A percentile compares a stretch with the other conserved stretches of the same genome.
Evolutionary conservation across 2,888 invertebrate genomes (phyloP).

Genomic region (Drosophila mulleri): DNA sequence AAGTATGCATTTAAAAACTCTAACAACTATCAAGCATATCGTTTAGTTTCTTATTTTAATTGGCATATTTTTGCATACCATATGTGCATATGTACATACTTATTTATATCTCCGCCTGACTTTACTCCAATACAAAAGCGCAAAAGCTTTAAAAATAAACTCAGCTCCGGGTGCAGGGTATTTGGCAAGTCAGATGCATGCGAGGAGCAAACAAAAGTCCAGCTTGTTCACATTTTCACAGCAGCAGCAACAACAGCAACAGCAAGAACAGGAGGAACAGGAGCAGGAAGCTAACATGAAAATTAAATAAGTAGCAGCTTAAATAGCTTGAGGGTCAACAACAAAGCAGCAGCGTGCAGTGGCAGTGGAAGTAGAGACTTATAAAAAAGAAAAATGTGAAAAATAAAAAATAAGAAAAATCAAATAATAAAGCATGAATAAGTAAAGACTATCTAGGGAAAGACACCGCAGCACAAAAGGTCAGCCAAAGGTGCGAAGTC

Average conservation of each 20-base stretch:
- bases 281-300: constrained; percentile 60
- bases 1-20: too few relatives aligned
- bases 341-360: constrained; percentile 31
- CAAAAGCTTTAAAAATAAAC: not conserved
- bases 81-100: not conserved
- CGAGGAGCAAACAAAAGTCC: not conserved
- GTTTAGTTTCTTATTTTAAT: too few relatives aligned
- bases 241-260: not conserved
- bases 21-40: too few relatives aligned
- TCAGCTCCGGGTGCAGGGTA: not conserved
- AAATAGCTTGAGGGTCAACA: constrained; percentile 64
- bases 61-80: not conserved
- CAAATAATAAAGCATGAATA: constrained; percentile 58
- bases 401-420: constrained; percentile 17
- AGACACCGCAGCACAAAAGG: constrained; percentile 37
- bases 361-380: not conserved
- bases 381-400: not conserved
- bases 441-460: constrained; percentile 28
- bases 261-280: constrained; percentile 15
- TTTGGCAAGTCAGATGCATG: constrained; percentile 4
- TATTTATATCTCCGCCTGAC: not conserved
- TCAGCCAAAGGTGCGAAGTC: constrained; percentile 47
- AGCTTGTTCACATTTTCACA: constrained; percentile 1
- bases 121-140: not conserved
- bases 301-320: constrained; percentile 81